Conservation (phyloP, 1,140 invertebrate genomes). For the Wiebesia pumilae region DNA sequence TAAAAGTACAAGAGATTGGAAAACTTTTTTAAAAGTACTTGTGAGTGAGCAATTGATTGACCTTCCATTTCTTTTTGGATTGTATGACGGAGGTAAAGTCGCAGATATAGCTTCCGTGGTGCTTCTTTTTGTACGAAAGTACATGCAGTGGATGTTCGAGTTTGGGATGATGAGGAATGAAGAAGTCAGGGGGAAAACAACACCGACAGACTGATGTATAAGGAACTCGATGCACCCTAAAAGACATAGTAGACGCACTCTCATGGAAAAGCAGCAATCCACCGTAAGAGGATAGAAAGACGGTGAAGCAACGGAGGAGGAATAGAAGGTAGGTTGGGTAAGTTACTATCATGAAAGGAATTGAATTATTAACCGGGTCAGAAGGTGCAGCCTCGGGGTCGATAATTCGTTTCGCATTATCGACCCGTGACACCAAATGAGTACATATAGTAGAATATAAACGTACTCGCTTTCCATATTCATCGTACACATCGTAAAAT, state of each 20-base stretch:
- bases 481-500: not conserved
- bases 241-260: constrained; percentile 53
- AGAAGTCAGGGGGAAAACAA: too few relatives aligned
- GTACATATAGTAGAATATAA: too few relatives aligned
- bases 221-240: constrained; percentile 74
- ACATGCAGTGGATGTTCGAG: too few relatives aligned
- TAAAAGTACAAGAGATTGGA: too few relatives aligned
- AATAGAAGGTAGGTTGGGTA: not conserved
- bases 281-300: not conserved
- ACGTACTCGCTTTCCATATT: too few relatives aligned
- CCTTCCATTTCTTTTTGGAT: too few relatives aligned
- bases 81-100: too few relatives aligned
- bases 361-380: constrained; percentile 74
- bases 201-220: not conserved
- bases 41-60: too few relatives aligned
- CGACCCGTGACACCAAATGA: constrained; percentile 29
- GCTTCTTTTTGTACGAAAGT: too few relatives aligned
- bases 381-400: constrained; percentile 66
- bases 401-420: constrained; percentile 53
- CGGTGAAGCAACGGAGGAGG: not conserved
- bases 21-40: too few relatives aligned
- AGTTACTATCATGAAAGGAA: constrained; percentile 69
- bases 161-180: too few relatives aligned
- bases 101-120: too few relatives aligned
- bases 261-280: not conserved